Percentiles rank a stretch among this genome's conserved stretches.
Evolutionary conservation across 2,113 vertebrate species (phyloP).

Genomic region (Lamprologus callipterus): DNA sequence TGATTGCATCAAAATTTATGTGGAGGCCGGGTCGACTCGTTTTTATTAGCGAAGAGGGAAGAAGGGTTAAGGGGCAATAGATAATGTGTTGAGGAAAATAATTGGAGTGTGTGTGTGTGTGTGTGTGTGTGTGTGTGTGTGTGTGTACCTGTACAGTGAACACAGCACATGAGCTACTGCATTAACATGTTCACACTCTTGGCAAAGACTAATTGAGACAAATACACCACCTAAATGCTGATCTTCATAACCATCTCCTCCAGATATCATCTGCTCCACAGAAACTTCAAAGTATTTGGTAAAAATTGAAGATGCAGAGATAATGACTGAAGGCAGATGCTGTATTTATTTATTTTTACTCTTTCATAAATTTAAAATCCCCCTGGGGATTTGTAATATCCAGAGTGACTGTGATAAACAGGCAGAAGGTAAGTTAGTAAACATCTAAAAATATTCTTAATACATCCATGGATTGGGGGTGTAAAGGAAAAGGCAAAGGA

Average conservation of each 20-base stretch:
- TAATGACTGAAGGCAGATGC: neutral
- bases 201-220: neutral
- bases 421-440: neutral
- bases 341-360: neutral
- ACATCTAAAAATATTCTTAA: neutral
- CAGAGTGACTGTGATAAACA: neutral
- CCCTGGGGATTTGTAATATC: neutral
- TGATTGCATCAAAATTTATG: conserved; percentile 28
- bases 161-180: neutral
- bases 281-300: neutral
- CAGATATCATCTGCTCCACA: neutral
- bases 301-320: neutral
- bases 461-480: neutral
- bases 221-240: neutral
- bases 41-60: conserved; percentile 34
- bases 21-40: neutral
- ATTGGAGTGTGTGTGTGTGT: neutral
- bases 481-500: neutral
- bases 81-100: conserved; percentile 26
- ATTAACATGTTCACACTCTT: neutral
- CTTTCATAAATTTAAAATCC: neutral
- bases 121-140: neutral
- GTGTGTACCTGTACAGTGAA: neutral
- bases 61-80: neutral
- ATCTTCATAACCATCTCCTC: neutral